phyloP scores from a whole-genome alignment of 2,888 invertebrate species.

The Nycteola revayana region DNA sequence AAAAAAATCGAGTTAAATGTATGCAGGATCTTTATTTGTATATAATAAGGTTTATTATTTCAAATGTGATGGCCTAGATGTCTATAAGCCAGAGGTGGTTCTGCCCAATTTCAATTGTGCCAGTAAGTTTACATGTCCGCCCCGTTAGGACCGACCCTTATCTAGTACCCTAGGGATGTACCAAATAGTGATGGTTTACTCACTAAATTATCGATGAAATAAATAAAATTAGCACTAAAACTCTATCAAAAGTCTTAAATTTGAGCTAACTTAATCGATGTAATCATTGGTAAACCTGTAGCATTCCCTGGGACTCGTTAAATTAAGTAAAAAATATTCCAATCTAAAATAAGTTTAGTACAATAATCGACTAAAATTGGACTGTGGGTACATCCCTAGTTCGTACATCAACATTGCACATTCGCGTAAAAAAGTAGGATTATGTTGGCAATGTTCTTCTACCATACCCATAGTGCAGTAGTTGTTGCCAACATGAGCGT shows the following conservation, averaged over 20 bases:
- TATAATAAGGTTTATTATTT: neutral
- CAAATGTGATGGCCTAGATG: slow-evolving; percentile 28
- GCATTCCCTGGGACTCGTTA: slow-evolving; percentile 24
- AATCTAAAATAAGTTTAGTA: slow-evolving; percentile 6
- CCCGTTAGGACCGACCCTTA: slow-evolving; percentile 9
- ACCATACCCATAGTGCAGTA: no score
- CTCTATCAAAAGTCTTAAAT: slow-evolving; percentile 11
- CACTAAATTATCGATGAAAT: slow-evolving; percentile 23
- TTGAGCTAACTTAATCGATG: slow-evolving; percentile 38
- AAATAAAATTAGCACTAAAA: slow-evolving; percentile 28
- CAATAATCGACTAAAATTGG: slow-evolving; percentile 26
- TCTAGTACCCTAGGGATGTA: slow-evolving; percentile 27
- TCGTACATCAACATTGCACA: slow-evolving; percentile 2
- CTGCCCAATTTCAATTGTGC: slow-evolving; percentile 29
- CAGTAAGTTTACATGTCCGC: slow-evolving; percentile 19
- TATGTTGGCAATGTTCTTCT: no score
- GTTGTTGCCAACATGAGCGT: no score
- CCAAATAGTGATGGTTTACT: slow-evolving; percentile 21
- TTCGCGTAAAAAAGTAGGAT: neutral
- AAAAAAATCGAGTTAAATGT: no score
- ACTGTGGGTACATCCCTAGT: slow-evolving; percentile 29
- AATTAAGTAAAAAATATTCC: slow-evolving; percentile 11
- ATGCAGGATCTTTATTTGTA: neutral
- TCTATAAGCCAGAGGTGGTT: slow-evolving; percentile 36
- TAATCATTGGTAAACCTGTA: slow-evolving; percentile 33